Conservation (phyloP, 2,888 invertebrate genomes). For the Auanema sp. region DNA sequence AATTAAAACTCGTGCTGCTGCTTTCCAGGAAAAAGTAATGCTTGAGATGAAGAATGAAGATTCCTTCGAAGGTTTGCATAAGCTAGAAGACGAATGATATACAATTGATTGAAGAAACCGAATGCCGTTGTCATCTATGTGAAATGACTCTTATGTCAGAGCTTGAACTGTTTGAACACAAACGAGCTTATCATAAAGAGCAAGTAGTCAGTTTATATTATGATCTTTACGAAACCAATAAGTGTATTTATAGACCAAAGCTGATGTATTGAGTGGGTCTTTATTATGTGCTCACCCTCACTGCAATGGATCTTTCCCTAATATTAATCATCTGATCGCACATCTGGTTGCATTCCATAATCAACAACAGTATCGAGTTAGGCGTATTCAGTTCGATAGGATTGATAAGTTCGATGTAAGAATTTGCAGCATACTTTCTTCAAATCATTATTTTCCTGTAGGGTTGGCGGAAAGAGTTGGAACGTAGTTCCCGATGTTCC, state of each 20-base stretch:
- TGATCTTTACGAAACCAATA: background rate
- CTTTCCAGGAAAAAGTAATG: too few species aligned
- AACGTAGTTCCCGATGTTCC: background rate
- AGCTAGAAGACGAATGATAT: too few species aligned
- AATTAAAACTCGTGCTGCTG: too few species aligned
- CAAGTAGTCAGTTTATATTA: slow-evolving; percentile 3
- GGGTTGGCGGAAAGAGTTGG: slow-evolving; percentile 15
- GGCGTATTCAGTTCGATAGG: slow-evolving; percentile 12
- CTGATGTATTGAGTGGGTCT: slow-evolving; percentile 7
- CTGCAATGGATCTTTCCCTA: slow-evolving; percentile 16
- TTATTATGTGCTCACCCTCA: slow-evolving; percentile 21
- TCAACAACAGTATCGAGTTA: slow-evolving; percentile 20
- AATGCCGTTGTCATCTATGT: slow-evolving; percentile 8
- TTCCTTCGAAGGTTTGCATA: background rate
- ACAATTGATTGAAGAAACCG: background rate
- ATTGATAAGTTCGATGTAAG: slow-evolving; percentile 16
- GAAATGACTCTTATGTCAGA: slow-evolving; percentile 2
- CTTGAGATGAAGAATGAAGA: too few species aligned
- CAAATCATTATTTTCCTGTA: background rate
- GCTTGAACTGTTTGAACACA: slow-evolving; percentile 16
- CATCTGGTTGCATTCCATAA: slow-evolving; percentile 22
- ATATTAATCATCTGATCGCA: slow-evolving; percentile 18
- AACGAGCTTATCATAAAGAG: slow-evolving; percentile 18
- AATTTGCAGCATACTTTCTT: background rate
- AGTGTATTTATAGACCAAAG: background rate